Evolutionary conservation across 1,140 invertebrate species (phyloP).

Genomic region (Harlomillsia oculata): DNA sequence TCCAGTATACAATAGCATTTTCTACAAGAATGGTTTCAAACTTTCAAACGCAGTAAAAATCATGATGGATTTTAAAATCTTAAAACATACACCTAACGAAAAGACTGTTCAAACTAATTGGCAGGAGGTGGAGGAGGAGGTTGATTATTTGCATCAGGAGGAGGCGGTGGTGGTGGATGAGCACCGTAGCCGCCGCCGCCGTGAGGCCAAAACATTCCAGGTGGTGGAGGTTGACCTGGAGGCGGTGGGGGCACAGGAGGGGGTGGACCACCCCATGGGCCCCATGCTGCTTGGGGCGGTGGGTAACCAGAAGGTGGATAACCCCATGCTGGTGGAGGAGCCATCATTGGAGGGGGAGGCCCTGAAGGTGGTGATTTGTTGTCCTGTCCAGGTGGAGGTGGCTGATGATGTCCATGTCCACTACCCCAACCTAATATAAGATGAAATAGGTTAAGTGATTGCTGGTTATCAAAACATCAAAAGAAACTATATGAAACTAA

Average conservation of each 20-base stretch:
- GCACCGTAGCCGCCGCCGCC: too few species aligned
- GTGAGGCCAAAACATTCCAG: slow-evolving; percentile 43
- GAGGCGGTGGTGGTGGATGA: slow-evolving; percentile 45
- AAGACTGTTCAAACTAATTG: neutral
- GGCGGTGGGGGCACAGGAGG: slow-evolving; percentile 43
- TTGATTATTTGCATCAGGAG: slow-evolving; percentile 4
- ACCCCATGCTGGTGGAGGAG: slow-evolving; percentile 28
- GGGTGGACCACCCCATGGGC: slow-evolving; percentile 32
- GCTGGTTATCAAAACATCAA: slow-evolving; percentile 38
- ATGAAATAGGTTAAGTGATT: too few species aligned
- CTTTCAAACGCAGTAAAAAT: neutral
- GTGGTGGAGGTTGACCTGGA: slow-evolving; percentile 49
- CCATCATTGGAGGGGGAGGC: slow-evolving; percentile 31
- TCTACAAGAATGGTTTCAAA: too few species aligned
- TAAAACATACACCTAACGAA: neutral
- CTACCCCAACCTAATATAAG: too few species aligned
- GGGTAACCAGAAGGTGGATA: slow-evolving; percentile 30
- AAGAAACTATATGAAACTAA: neutral
- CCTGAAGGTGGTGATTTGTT: slow-evolving; percentile 24
- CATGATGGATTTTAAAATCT: neutral
- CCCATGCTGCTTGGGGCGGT: slow-evolving; percentile 13
- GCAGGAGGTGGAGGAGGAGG: slow-evolving; percentile 41
- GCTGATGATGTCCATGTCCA: slow-evolving; percentile 13
- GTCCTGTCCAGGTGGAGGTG: slow-evolving; percentile 38
- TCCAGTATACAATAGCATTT: too few species aligned